Base-by-base conservation (phyloP, 2,113 vertebrate genomes). In the Strix aluco region DNA sequence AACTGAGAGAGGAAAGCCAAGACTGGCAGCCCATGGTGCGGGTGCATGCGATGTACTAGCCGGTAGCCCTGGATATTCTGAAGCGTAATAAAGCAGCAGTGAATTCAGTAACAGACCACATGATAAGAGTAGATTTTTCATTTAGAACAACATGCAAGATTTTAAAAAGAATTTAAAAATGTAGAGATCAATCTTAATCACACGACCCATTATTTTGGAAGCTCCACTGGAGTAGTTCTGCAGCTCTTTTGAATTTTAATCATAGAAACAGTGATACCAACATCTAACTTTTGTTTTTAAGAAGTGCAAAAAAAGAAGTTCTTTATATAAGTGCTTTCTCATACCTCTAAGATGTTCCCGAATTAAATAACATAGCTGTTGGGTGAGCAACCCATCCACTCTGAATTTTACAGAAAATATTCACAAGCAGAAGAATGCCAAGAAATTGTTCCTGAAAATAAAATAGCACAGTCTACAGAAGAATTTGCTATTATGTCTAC, bases 1-100 rank as follows among this genome's bases (percentile, higher is more conserved):
- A 22, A 25, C 6, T 0, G 0, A 36, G 58, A 34, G 11, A 30
- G 36, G 5, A 51, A 49, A 63, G 34, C 44, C 38, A 11, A 6
- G 5, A 3, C 4, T 8, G 69, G 36, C 47, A 62, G 47, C 25
- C 10, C 5, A 0, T 4, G 36, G 0, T 30, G 21, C 11, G 46
- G 2, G 27, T 61, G 44, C 18, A 3, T 21, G 57, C 0, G 4
- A n/a, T 32, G 34, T 26, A 22, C 14, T n/a, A 44, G 17, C 7
- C 27, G 23, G 32, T 7, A 40, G n/a, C 16, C 18, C 61, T 87
- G 82, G 23, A 5, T 46, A 10, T 25, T 58, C 49, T 13, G 9
- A 5, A 22, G 3, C 5, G 14, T 32, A 18, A 26, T 25, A 9
- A 19, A 61, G 71, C 77, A 88, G 4, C 57, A n/a, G 19, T 1